These are phyloP conservation scores for Alaudala cheleensis DNA, from an alignment of 2,113 vertebrate species.

Conservation along the genomic window DNA sequence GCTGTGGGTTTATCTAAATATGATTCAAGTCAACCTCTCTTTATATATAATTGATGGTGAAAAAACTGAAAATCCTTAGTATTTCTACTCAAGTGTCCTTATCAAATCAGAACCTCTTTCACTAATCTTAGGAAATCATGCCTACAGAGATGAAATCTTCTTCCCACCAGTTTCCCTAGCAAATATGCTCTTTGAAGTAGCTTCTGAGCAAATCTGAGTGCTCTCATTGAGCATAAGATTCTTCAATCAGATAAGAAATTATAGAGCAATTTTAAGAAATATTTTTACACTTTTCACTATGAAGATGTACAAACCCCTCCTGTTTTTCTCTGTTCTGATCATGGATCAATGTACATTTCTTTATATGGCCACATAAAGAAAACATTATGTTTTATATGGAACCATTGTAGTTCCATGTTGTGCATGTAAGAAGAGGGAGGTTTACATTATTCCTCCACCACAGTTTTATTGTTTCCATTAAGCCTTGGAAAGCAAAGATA, in stretches of 20 bases:
- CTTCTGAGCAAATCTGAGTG: not conserved
- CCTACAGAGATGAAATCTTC: not conserved
- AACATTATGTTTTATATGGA: not conserved
- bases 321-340: not conserved
- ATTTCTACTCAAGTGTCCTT: not conserved
- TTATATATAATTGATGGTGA: not conserved
- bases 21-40: not conserved
- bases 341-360: not conserved
- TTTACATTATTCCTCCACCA: not conserved
- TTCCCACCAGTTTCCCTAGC: not conserved
- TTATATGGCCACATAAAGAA: not conserved
- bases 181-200: not conserved
- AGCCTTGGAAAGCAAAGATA: not conserved
- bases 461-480: not conserved
- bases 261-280: not conserved
- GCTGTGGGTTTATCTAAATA: not conserved
- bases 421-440: not conserved
- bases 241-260: not conserved
- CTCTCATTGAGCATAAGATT: not conserved
- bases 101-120: not conserved
- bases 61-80: not conserved
- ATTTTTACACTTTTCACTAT: not conserved
- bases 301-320: fast-evolving
- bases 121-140: not conserved
- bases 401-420: not conserved